Base-by-base conservation (phyloP, 2,113 vertebrate species). In the Burhinus bistriatus region DNA sequence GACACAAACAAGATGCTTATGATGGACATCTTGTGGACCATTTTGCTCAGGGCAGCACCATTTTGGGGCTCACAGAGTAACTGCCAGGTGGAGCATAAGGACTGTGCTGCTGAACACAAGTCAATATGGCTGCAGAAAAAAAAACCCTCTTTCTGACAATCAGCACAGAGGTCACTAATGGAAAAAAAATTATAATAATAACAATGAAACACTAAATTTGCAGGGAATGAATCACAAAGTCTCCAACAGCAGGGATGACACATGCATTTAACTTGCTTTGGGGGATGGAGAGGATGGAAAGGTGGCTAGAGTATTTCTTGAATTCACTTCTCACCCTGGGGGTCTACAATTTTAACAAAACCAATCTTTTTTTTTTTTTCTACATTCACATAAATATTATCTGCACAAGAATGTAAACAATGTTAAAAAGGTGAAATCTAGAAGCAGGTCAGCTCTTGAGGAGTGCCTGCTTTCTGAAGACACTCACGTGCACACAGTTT, bases 371-470 rank as follows among this genome's bases (percentile, higher is more conserved):
- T 20, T 58, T 38, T 49, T 72, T 86, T 82, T 61, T 7, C 16
- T 76, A 30, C 45, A 32, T 80, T 83, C 58, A 69, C 29, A 38
- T 77, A 91, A 86, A 71, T 72, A 44, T 55, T 90, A 80, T 47
- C 52, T 83, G 26, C 26, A 52, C 29, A 83, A 72, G 54, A 94
- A 94, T 57, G 40, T 86, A 92, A 91, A 81, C 62, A 83, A n/a
- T 3, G 11, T 49, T 72, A 69, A 86, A 86, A 93, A 85, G 52
- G 8, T 51, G 54, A 44, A 64, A 77, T 76, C 34, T 76, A 62
- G 49, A 76, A 61, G 49, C n/a, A 65, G 47, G 19, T 68, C 32
- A 71, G 59, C 13, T 85, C 57, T 79, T 83, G 71, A 80, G 51
- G 44, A 69, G 23, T 65, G 29, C 9, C 49, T 82, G 55, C 45